Evolutionary conservation across 2,113 vertebrate genomes (phyloP).

Genomic region (Bostrychus sinensis): DNA sequence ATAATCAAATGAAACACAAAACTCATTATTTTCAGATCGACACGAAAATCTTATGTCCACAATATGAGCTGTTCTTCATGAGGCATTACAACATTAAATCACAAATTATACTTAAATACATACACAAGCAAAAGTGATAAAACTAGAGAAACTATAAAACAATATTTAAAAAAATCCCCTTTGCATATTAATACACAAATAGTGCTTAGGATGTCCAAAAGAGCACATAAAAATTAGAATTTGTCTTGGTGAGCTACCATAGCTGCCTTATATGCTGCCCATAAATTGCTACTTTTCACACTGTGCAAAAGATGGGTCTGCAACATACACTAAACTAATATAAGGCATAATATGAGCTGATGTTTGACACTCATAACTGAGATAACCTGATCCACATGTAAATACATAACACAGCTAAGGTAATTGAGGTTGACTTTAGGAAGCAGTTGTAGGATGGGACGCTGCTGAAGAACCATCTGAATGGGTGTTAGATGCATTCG

Average conservation of each 20-base stretch:
- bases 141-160: neutral
- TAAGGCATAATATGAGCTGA: too few species aligned
- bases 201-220: conserved; percentile 12
- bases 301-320: conserved; percentile 48
- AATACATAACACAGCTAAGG: too few species aligned
- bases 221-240: conserved; percentile 4
- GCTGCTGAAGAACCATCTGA: conserved; percentile 15
- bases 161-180: neutral
- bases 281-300: conserved; percentile 14
- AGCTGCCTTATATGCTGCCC: conserved; percentile 52
- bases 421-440: too few species aligned
- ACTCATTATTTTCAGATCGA: too few species aligned
- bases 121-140: conserved; percentile 9
- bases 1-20: too few species aligned
- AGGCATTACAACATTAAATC: conserved; percentile 15
- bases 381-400: too few species aligned
- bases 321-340: too few species aligned
- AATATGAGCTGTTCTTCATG: neutral
- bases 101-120: conserved; percentile 22
- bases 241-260: conserved; percentile 10
- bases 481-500: conserved; percentile 1
- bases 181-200: neutral
- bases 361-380: neutral
- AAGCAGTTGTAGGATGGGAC: too few species aligned
- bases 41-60: neutral